These are phyloP conservation scores for Cyanistes caeruleus DNA, from an alignment of 2,113 vertebrate genomes.

Conservation along the genomic window DNA sequence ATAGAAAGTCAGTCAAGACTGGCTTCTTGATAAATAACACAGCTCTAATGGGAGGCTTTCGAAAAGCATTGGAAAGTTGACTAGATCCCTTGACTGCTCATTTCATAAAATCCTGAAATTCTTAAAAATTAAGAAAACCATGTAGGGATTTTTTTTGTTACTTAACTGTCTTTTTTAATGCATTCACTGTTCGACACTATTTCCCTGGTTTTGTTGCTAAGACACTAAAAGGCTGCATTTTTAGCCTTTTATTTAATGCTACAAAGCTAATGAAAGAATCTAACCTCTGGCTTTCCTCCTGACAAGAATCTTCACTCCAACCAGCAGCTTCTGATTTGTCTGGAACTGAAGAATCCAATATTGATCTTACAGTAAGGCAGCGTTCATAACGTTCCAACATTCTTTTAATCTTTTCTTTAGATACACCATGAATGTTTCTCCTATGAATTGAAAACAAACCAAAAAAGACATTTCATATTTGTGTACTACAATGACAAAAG, in stretches of 20 bases:
- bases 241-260: background rate
- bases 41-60: background rate
- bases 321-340: constrained; percentile 58
- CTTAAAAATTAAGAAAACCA: background rate
- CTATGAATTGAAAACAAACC: constrained; percentile 68
- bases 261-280: background rate
- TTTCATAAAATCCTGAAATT: background rate
- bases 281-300: constrained; percentile 66
- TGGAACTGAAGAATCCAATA: constrained; percentile 83
- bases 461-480: background rate
- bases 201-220: background rate
- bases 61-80: background rate
- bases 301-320: constrained; percentile 45
- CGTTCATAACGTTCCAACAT: constrained; percentile 89
- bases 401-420: constrained; percentile 86
- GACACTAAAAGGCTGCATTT: background rate
- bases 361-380: constrained; percentile 82
- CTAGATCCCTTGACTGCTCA: background rate
- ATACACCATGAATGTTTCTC: constrained; percentile 86
- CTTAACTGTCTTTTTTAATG: background rate
- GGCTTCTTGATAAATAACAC: background rate
- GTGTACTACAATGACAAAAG: background rate
- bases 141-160: background rate
- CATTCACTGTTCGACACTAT: background rate
- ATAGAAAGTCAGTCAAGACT: background rate